Conservation (phyloP, 2,888 invertebrate species). For the Apoda limacodes region DNA sequence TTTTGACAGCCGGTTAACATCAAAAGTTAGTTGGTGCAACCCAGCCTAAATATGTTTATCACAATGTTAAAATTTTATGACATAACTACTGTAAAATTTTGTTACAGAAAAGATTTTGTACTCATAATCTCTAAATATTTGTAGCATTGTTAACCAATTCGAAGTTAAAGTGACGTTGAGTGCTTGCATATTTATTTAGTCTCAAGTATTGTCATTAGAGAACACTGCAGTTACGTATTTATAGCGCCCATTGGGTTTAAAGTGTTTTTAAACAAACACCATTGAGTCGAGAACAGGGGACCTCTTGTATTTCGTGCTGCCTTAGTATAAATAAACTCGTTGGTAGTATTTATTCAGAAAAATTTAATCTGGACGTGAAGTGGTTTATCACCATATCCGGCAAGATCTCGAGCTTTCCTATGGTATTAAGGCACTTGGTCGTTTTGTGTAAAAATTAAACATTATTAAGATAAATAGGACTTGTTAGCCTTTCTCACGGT, state of each 20-base stretch:
- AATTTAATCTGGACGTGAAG: conserved; percentile 48
- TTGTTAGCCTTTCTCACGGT: conserved; percentile 51
- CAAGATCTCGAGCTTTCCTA: conserved; percentile 26
- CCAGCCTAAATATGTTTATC: no score
- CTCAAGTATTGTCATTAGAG: conserved; percentile 45
- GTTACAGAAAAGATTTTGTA: no score
- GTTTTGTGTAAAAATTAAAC: conserved; percentile 31
- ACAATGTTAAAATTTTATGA: no score
- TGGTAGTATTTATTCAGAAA: conserved; percentile 44
- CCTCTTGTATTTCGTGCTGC: conserved; percentile 41
- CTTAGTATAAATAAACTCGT: conserved; percentile 39
- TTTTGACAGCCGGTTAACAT: no score
- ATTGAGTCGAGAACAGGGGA: conserved; percentile 43
- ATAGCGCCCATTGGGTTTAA: conserved; percentile 43
- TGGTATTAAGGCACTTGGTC: conserved; percentile 25
- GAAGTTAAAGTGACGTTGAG: conserved; percentile 15
- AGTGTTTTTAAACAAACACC: conserved; percentile 61
- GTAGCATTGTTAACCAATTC: no score
- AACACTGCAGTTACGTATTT: conserved; percentile 48
- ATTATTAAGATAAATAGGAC: conserved; percentile 23
- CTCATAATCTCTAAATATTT: no score
- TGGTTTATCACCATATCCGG: conserved; percentile 55
- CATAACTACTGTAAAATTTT: no score
- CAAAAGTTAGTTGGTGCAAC: no score
- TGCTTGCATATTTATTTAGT: conserved; percentile 24